Conservation (phyloP, 1,140 invertebrate genomes). For the Caenorhabditis inopinata region DNA sequence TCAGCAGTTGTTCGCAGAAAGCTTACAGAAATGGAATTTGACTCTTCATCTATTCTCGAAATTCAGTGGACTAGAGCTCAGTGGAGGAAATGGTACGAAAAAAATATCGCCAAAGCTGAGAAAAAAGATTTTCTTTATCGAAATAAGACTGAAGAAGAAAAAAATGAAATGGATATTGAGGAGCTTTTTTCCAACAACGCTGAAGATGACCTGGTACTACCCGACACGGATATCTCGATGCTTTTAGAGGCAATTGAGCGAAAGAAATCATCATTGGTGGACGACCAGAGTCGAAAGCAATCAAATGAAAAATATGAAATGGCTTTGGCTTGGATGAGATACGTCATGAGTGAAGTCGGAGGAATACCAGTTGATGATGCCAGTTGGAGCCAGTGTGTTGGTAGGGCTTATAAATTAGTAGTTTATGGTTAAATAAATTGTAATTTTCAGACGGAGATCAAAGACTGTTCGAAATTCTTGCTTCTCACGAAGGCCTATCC, state of each 20-base stretch:
- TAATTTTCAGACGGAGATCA: slow-evolving; percentile 25
- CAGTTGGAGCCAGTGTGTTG: background rate
- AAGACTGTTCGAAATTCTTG: background rate
- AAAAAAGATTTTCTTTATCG: slow-evolving; percentile 79
- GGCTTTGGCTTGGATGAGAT: slow-evolving; percentile 28
- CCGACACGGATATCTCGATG: background rate
- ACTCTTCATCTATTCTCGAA: background rate
- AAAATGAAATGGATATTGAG: slow-evolving; percentile 73
- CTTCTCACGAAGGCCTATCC: background rate
- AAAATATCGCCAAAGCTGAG: slow-evolving; percentile 30
- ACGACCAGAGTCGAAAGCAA: background rate
- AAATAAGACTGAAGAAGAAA: slow-evolving; percentile 73
- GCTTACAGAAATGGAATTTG: background rate
- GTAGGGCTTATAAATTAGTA: no score
- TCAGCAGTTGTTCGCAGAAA: slow-evolving; percentile 15
- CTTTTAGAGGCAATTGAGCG: slow-evolving; percentile 9
- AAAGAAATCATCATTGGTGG: background rate
- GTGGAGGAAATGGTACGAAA: slow-evolving; percentile 52
- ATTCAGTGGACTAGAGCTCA: slow-evolving; percentile 44
- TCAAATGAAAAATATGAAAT: slow-evolving; percentile 13
- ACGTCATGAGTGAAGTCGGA: slow-evolving; percentile 1
- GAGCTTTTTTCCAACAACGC: slow-evolving; percentile 28
- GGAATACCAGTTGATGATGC: background rate
- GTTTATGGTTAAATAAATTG: no score
- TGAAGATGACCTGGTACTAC: slow-evolving; percentile 1